Evolutionary conservation across 2,888 invertebrate genomes (phyloP), one percentile per base, ranked within the genome.

Genomic region (Coronaproctus castanopsis): DNA sequence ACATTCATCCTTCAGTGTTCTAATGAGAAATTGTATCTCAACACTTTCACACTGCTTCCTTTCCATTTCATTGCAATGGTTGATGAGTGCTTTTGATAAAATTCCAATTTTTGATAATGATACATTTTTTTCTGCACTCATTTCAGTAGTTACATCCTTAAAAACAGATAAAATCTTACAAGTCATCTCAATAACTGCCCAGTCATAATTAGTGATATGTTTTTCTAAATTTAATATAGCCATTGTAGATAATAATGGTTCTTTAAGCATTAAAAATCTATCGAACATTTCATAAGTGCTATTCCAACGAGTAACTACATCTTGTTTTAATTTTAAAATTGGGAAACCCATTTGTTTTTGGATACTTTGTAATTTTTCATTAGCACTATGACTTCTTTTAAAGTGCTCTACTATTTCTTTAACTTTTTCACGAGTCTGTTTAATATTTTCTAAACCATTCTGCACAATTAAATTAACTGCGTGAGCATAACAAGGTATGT

Each of bases 301-400:
- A 52, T 66, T 65, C 64, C 66, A 66, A 21, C 66, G 58, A 18
- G 63, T 64, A 18, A 57, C 54, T 19, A 65, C 65, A 53, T 60
- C 57, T 54, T 49, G 60, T 24, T 57, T 60, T 19, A 62, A 23
- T 55, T 58, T 58, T 18, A 24, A 50, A 50, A 55, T 55, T 2
- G 54, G 23, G 5, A 21, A 24, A 18, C 24, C 58, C 50, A 55
- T 8, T 19, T 60, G 54, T n/a, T 50, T 57, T 22, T 54, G 57
- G 2, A 53, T 57, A 20, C 18, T 23, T 18, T 55, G 20, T 10
- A 60, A 24, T 19, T 52, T 57, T 5, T 52, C 23, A 14, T 48
- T n/a, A 22, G 52, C 48, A 18, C 21, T 10, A 52, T 24, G 36
- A 21, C 54, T 60, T n/a, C 36, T 57, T 23, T 60, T 60, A 21